Percentiles rank a stretch among this genome's conserved stretches.
Evolutionary conservation across 2,113 vertebrate genomes (phyloP).

Genomic region (Cinclus cinclus): DNA sequence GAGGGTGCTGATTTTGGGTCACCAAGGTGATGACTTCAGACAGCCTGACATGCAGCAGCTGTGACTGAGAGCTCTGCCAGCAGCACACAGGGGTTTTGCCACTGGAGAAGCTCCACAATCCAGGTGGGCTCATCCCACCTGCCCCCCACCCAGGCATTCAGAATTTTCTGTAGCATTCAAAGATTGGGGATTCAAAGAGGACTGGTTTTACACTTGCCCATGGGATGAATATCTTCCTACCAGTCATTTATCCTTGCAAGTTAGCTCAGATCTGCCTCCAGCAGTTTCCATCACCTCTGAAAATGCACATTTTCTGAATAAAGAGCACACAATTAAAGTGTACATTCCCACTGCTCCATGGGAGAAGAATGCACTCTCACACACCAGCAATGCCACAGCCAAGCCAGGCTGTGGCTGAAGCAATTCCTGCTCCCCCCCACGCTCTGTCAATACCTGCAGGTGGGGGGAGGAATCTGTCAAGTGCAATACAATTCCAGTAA

Average conservation of each 20-base stretch:
- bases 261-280: not conserved
- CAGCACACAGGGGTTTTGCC: not conserved
- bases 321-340: not conserved
- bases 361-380: not conserved
- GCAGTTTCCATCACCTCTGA: not conserved
- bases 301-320: not conserved
- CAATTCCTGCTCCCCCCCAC: not conserved
- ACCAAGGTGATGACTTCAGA: not conserved
- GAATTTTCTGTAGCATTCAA: not conserved
- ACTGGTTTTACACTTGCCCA: not conserved
- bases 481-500: slow-evolving; percentile 29
- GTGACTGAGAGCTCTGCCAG: not conserved
- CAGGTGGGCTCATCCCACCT: not conserved
- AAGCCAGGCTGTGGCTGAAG: not conserved
- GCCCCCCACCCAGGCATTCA: too few species aligned
- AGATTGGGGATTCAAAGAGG: not conserved
- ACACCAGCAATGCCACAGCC: not conserved
- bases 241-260: not conserved
- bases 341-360: not conserved
- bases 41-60: not conserved
- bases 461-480: slow-evolving; percentile 10
- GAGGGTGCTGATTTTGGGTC: not conserved
- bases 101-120: not conserved
- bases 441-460: not conserved
- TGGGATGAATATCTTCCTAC: not conserved